These are phyloP conservation scores for Anguilla obscura DNA, from an alignment of 2,797 vertebrate species.

Conservation along the genomic window DNA sequence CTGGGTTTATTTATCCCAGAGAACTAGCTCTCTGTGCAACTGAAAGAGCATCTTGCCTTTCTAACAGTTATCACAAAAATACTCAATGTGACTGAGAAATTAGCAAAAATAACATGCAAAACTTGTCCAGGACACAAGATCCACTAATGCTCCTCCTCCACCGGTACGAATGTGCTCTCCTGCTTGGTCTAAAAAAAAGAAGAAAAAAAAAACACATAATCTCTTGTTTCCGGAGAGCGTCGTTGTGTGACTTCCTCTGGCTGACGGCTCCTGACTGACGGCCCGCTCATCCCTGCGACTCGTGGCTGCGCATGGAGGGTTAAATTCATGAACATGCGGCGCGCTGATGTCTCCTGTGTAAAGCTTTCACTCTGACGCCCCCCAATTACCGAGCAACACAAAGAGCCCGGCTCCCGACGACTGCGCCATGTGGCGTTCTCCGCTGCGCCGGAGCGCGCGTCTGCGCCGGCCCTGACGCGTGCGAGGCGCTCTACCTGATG, in stretches of 20 bases:
- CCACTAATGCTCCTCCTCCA: neutral
- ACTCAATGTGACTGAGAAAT: neutral
- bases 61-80: neutral
- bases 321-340: slow-evolving; percentile 44
- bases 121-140: neutral
- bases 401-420: slow-evolving; percentile 36
- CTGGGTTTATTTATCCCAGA: neutral
- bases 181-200: neutral
- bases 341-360: slow-evolving; percentile 44
- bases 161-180: neutral
- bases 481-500: neutral
- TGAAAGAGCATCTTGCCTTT: neutral
- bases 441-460: neutral
- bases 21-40: neutral
- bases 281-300: slow-evolving; percentile 59
- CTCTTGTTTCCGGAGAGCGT: slow-evolving; percentile 69
- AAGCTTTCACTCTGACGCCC: slow-evolving; percentile 51
- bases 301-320: slow-evolving; percentile 50
- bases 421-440: slow-evolving; percentile 7
- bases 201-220: slow-evolving; percentile 55
- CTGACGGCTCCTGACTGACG: slow-evolving; percentile 68
- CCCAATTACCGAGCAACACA: slow-evolving; percentile 39
- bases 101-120: neutral
- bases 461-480: neutral
- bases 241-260: slow-evolving; percentile 72